A percentile compares a stretch with the other conserved stretches of the same genome.
Evolutionary conservation across 2,113 vertebrate species (phyloP).

Genomic region (Sinocyclocheilus rhinocerous): DNA sequence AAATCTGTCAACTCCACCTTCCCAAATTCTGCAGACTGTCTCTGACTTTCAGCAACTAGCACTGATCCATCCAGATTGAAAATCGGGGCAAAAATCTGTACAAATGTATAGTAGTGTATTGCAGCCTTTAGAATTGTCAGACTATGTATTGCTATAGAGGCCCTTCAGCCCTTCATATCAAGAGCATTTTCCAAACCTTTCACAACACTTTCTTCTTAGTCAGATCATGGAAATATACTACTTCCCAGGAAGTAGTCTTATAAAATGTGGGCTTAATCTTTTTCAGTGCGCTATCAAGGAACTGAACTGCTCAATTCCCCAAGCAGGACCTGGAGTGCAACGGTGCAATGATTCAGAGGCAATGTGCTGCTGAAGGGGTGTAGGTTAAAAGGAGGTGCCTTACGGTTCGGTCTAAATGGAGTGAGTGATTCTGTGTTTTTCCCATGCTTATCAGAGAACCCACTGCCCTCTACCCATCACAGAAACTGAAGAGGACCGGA

Average conservation of each 20-base stretch:
- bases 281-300: slow-evolving; percentile 40
- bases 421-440: slow-evolving; percentile 41
- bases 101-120: neutral
- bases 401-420: slow-evolving; percentile 48
- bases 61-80: neutral
- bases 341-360: slow-evolving; percentile 37
- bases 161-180: neutral
- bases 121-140: neutral
- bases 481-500: slow-evolving; percentile 56
- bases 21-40: neutral
- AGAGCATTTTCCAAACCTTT: slow-evolving; percentile 4
- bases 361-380: slow-evolving; percentile 36
- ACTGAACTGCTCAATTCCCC: slow-evolving; percentile 42
- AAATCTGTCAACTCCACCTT: neutral
- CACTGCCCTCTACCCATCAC: slow-evolving; percentile 47
- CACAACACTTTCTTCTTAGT: slow-evolving; percentile 4
- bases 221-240: slow-evolving; percentile 2
- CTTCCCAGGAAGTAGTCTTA: slow-evolving; percentile 7
- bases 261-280: slow-evolving; percentile 41
- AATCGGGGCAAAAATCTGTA: neutral
- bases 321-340: slow-evolving; percentile 26
- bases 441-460: slow-evolving; percentile 30
- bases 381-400: slow-evolving; percentile 56
- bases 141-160: neutral
- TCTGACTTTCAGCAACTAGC: neutral